Base-by-base conservation (phyloP, 2,113 vertebrate species). In the Carlito syrichta region DNA sequence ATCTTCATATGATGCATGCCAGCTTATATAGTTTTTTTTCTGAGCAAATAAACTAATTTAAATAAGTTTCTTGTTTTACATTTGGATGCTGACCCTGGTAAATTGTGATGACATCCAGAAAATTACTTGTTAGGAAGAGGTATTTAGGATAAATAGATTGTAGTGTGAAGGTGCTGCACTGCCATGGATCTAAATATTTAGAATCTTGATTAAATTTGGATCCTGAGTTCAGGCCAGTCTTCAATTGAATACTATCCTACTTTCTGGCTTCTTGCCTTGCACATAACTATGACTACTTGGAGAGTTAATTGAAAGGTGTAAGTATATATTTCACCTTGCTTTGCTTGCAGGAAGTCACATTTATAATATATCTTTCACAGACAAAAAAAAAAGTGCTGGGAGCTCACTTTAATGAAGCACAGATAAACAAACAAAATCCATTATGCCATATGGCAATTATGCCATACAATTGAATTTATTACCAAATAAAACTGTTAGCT, bases 61-160 rank as follows among this genome's bases (percentile, higher is more conserved):
- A 98, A 98, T 98, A 98, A 96, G 94, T 97, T 96, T 73, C 95
- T 98, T 98, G 95, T 97, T 97, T 91, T 97, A 98, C 95, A 98
- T 91, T 98, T 97, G 84, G 85, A 97, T 97, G 68, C 86, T 97
- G 98, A 98, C 97, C 98, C 83, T 91, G 3, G 8, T 98, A 98
- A 98, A 98, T 97, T 97, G 91, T 97, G 62, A 86, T 98, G 97
- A 97, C 97, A 98, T 98, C 89, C 89, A 97, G 97, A 98, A 98
- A 98, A 98, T 98, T 98, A 95, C 96, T 98, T 97, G 96, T 98
- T 98, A 98, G 63, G 94, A 96, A 98, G 98, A 98, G 79, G 78
- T 98, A 97, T 98, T 98, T 98, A 97, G 96, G 97, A 97, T 97
- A 98, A 98, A 98, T 97, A 96, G 91, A 68, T 88, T 97, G 86